Evolutionary conservation across 2,888 invertebrate species (phyloP), one percentile per base, ranked within the genome.

Genomic region (Idaea biselata): DNA sequence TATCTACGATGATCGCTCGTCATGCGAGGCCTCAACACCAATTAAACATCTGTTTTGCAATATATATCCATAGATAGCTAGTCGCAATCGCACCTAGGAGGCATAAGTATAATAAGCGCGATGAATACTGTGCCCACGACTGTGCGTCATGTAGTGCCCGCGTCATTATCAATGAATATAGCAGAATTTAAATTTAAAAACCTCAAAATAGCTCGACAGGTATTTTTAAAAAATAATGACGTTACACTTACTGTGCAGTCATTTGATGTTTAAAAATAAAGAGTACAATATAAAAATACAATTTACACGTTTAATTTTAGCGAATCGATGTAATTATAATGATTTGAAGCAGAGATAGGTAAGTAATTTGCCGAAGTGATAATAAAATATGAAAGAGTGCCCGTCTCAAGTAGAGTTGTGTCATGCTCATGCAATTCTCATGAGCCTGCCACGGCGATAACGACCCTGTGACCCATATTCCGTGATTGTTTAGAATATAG

Each of bases 401-500:
- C 6, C 25, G 44, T 44, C 14, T 14, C 44, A 44, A 44, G 44
- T 44, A 44, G 44, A 44, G 5, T 44, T 14, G 44, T 11, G 14
- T 44, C 44, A 11, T 44, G 44, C 44, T 44, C 44, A 11, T 44
- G 44, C 44, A 44, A 44, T 44, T 44, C 44, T 44, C 44, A 44
- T 44, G 44, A 44, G 44, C 44, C 44, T 44, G 44, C 44, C 63
- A 56, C 64, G 64, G 68, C 70, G 70, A 76, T 70, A 74, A 75
- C 78, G 81, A 82, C 84, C 82, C 80, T 76, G 80, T 86, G 88
- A 81, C 87, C 88, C 74, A 86, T 78, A 84, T 89, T 79, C 78
- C 74, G 73, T 79, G 75, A 83, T 84, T 86, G 83, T 86, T 81
- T 80, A 76, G 81, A 84, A 89, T 83, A 87, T 86, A 84, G 87